phyloP scores from a whole-genome alignment of 1,140 invertebrate species.

The Heliothis subflexa region DNA sequence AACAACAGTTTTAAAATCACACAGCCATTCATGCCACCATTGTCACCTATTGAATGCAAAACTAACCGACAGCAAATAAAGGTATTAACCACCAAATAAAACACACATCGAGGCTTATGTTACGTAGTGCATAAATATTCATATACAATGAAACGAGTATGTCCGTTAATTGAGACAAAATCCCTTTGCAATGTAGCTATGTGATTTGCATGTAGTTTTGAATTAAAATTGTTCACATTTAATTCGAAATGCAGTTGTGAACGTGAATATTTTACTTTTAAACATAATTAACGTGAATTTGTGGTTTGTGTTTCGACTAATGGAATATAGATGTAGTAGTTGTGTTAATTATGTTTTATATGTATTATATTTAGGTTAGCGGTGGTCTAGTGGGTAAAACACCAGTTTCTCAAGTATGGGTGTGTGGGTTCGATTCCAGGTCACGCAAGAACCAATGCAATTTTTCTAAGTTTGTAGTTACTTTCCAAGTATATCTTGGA shows the following conservation, averaged over 20 bases:
- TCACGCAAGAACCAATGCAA: too few relatives aligned
- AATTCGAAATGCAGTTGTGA: slow-evolving; percentile 20
- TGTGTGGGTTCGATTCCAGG: too few relatives aligned
- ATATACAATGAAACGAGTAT: slow-evolving; percentile 7
- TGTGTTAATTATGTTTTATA: background rate
- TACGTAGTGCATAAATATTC: slow-evolving; percentile 25
- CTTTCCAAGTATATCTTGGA: too few relatives aligned
- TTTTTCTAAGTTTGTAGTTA: too few relatives aligned
- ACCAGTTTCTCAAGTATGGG: too few relatives aligned
- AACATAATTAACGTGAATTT: slow-evolving; percentile 17
- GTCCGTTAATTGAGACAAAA: slow-evolving; percentile 56
- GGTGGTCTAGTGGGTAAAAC: too few relatives aligned
- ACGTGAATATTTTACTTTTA: slow-evolving; percentile 31
- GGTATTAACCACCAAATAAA: slow-evolving; percentile 12
- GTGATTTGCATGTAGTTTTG: slow-evolving; percentile 50
- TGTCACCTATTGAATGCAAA: background rate
- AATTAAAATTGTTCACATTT: slow-evolving; percentile 64
- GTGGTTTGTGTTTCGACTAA: background rate
- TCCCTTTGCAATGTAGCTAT: slow-evolving; percentile 46
- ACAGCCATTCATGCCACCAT: background rate
- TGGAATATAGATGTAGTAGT: slow-evolving; percentile 5
- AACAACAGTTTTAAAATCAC: too few relatives aligned
- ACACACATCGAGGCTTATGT: slow-evolving; percentile 8
- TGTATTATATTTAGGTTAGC: background rate
- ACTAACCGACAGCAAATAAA: background rate